Conservation (phyloP, 1,140 invertebrate species). For the Dendrolimus kikuchii region DNA sequence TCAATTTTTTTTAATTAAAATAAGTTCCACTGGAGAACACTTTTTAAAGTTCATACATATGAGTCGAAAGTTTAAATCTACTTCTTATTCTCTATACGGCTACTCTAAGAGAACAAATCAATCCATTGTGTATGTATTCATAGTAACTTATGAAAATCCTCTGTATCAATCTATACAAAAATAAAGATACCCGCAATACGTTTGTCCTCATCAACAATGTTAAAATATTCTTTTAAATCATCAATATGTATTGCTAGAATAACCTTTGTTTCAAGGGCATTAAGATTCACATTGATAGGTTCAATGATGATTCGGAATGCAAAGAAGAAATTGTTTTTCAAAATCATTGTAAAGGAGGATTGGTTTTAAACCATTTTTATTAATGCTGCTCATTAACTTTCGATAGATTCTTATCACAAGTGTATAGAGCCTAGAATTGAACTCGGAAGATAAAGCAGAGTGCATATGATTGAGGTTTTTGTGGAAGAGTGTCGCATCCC, state of each 20-base stretch:
- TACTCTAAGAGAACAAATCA: too few relatives aligned
- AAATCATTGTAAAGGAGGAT: conserved; percentile 15
- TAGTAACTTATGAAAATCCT: conserved; percentile 6
- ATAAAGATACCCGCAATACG: conserved; percentile 14
- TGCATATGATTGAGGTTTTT: conserved; percentile 2
- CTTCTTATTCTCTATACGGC: too few relatives aligned
- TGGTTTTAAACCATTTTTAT: conserved; percentile 12
- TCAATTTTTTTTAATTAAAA: too few relatives aligned
- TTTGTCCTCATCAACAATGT: conserved; percentile 15
- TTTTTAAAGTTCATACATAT: too few relatives aligned
- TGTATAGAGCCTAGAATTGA: conserved; percentile 9
- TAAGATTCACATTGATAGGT: neutral
- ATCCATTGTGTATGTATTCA: conserved; percentile 14
- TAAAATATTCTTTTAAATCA: neutral
- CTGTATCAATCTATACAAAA: conserved; percentile 20
- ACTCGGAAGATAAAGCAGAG: conserved; percentile 5
- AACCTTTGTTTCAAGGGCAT: neutral
- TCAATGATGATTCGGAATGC: neutral
- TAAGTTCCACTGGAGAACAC: too few relatives aligned
- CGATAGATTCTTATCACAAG: conserved; percentile 2
- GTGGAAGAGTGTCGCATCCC: conserved; percentile 44
- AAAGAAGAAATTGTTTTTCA: conserved; percentile 9
- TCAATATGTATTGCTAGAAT: neutral
- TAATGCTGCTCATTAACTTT: neutral
- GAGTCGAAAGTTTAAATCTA: too few relatives aligned